Percentiles rank a stretch among this genome's conserved stretches.
Evolutionary conservation across 1,140 invertebrate species (phyloP).

Genomic region (Tenebrio molitor): DNA sequence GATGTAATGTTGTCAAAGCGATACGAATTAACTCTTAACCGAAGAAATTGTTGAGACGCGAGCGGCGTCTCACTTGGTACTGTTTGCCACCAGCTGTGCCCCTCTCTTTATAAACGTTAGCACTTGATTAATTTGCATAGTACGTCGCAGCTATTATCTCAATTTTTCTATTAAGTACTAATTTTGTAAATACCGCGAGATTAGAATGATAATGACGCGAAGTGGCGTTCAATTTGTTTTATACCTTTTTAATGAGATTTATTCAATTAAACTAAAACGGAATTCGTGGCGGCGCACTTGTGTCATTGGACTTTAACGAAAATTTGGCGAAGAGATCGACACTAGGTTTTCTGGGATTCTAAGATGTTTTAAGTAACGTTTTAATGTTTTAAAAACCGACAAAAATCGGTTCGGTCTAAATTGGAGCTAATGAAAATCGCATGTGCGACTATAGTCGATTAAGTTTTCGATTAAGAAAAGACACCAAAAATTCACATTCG

Average conservation of each 20-base stretch:
- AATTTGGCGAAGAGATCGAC: no score
- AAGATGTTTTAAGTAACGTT: no score
- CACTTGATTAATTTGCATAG: conserved; percentile 36
- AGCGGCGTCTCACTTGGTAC: conserved; percentile 20
- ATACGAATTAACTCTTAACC: conserved; percentile 13
- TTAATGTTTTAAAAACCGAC: no score
- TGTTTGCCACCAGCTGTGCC: conserved; percentile 33
- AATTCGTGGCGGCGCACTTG: no score
- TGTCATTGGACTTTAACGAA: no score
- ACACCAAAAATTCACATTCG: no score
- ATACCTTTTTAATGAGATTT: conserved; percentile 5
- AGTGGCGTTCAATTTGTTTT: no score
- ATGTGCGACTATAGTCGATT: neutral
- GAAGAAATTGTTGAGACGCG: conserved; percentile 8
- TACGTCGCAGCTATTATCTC: conserved; percentile 20
- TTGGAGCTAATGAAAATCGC: neutral
- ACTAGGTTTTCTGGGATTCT: no score
- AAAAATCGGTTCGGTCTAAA: no score
- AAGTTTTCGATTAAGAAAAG: no score
- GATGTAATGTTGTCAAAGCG: neutral
- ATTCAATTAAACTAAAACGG: no score
- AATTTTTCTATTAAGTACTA: conserved; percentile 20
- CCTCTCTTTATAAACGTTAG: conserved; percentile 36
- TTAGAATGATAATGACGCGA: no score
- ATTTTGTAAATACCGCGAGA: conserved; percentile 15